Percentiles rank a stretch among this genome's conserved stretches.
These are phyloP conservation scores for Sphaerodactylus townsendi DNA, from an alignment of 2,113 vertebrate species.

Conservation along the genomic window DNA sequence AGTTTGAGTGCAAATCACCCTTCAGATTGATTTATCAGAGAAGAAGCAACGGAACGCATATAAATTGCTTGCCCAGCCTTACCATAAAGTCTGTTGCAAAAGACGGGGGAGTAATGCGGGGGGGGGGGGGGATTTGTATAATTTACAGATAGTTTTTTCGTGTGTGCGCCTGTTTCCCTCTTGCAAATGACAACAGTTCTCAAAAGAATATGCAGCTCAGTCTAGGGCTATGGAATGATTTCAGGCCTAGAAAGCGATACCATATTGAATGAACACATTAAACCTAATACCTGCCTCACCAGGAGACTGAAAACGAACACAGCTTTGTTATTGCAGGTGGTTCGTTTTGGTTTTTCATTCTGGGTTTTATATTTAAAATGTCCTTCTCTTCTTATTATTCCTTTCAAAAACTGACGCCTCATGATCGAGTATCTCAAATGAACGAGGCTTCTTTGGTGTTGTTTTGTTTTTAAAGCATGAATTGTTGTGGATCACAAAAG, in stretches of 20 bases:
- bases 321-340: constrained; percentile 48
- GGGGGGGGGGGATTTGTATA: constrained; percentile 37
- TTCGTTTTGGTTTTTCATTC: constrained; percentile 41
- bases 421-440: constrained; percentile 45
- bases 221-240: constrained; percentile 37
- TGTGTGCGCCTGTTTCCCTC: constrained; percentile 27
- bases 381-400: constrained; percentile 46
- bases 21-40: constrained; percentile 52
- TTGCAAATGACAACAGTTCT: constrained; percentile 39
- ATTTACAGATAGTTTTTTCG: constrained; percentile 37
- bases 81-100: constrained; percentile 60
- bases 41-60: constrained; percentile 52
- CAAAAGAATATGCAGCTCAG: constrained; percentile 33
- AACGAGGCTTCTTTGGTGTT: constrained; percentile 51
- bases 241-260: constrained; percentile 51
- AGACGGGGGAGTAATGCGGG: constrained; percentile 30
- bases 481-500: constrained; percentile 61
- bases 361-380: constrained; percentile 40
- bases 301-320: constrained; percentile 38
- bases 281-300: constrained; percentile 55
- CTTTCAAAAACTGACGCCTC: constrained; percentile 62
- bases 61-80: constrained; percentile 51
- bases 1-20: constrained; percentile 63
- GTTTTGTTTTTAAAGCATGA: constrained; percentile 36
- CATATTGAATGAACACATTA: constrained; percentile 59